A percentile compares a stretch with the other conserved stretches of the same genome.
Conservation (phyloP, 1,140 invertebrate species). For the Lamellibrachia luymesi region DNA sequence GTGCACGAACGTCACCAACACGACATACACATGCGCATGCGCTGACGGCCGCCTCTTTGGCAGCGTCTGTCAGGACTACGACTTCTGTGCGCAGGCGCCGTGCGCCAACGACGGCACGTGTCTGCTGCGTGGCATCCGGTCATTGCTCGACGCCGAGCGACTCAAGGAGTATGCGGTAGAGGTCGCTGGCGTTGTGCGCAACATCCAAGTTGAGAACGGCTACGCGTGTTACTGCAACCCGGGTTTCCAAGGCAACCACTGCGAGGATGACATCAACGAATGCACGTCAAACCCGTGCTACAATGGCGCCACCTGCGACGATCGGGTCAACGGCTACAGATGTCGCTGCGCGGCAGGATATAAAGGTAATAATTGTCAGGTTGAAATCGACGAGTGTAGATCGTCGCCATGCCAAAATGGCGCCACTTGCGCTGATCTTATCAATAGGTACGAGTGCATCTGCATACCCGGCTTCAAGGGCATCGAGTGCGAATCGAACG, state of each 20-base stretch:
- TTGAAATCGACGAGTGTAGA: constrained; percentile 65
- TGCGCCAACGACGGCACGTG: constrained; percentile 34
- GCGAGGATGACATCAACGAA: constrained; percentile 84
- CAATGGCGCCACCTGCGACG: constrained; percentile 46
- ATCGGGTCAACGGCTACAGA: constrained; percentile 12
- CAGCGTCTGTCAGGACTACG: constrained; percentile 32
- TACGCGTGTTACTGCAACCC: constrained; percentile 28
- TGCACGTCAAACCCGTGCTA: constrained; percentile 43
- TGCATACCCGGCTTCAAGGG: constrained; percentile 28
- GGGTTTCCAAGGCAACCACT: constrained; percentile 80
- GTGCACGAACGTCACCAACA: constrained; percentile 32
- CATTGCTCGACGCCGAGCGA: constrained; percentile 9
- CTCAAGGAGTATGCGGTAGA: constrained; percentile 14
- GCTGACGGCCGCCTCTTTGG: constrained; percentile 23
- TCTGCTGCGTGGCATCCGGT: constrained; percentile 15
- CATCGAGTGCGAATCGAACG: not conserved
- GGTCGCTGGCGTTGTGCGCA: not conserved
- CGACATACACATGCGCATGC: constrained; percentile 29
- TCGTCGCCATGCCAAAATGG: constrained; percentile 73
- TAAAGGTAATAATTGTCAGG: constrained; percentile 84
- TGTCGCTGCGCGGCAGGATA: constrained; percentile 55
- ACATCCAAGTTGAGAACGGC: not conserved
- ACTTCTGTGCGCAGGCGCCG: constrained; percentile 31
- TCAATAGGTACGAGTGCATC: constrained; percentile 26
- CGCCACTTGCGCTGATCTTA: constrained; percentile 71